These are phyloP conservation scores for Rhagoletis pomonella DNA, from an alignment of 1,140 invertebrate species.

Conservation along the genomic window DNA sequence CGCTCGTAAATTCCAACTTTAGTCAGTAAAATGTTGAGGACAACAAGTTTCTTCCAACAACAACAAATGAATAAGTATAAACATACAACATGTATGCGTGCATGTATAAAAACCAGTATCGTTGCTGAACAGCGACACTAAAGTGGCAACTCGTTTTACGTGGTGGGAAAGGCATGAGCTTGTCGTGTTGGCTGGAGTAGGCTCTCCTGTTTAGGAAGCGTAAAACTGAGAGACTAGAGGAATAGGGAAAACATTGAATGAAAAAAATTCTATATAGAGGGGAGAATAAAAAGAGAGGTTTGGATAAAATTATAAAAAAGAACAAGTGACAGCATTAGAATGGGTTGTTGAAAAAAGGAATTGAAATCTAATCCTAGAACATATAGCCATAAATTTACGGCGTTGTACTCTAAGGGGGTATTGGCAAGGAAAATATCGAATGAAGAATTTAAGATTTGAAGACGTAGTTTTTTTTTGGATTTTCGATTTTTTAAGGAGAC, in stretches of 20 bases:
- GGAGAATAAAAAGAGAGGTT: not conserved
- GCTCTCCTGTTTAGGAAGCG: not conserved
- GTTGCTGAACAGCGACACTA: not conserved
- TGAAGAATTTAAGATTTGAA: too few species aligned
- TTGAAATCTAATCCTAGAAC: too few species aligned
- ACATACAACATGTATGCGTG: not conserved
- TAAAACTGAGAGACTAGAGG: not conserved
- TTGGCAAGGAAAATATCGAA: too few species aligned
- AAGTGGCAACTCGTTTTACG: not conserved
- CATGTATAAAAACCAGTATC: not conserved
- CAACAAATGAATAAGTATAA: not conserved
- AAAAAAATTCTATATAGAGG: not conserved
- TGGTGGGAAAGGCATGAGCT: not conserved
- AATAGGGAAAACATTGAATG: not conserved
- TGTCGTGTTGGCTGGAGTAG: not conserved
- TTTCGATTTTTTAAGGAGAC: too few species aligned
- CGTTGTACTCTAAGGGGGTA: too few species aligned
- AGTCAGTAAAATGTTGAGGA: not conserved
- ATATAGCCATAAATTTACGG: too few species aligned
- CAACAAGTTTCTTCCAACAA: conserved; percentile 12
- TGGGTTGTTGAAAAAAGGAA: too few species aligned
- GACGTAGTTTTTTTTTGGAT: too few species aligned
- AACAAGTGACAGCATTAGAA: too few species aligned
- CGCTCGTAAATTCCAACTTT: not conserved
- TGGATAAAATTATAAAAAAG: too few species aligned